Evolutionary conservation across 2,113 vertebrate genomes (phyloP), one percentile per base, ranked within the genome.

Genomic region (Turdus rufiventris): DNA sequence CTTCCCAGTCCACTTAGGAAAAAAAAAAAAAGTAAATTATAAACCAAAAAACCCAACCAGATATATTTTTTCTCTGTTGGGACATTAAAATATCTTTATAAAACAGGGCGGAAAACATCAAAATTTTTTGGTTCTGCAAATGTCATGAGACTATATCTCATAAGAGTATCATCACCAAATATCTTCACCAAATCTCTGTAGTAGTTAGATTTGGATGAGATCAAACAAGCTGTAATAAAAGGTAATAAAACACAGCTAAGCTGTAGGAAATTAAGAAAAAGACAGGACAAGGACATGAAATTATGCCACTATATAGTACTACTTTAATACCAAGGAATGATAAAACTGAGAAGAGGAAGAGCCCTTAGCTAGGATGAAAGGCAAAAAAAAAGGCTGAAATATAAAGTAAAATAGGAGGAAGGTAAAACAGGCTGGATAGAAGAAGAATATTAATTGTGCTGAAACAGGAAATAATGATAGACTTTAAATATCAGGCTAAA

Each of bases 31-130:
- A 26, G 3, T 16, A 60, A 60, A 66, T 81, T 9, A 14, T 50
- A n/a, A 17, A 19, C 17, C 43, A 56, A 25, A 34, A 48, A 20
- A 20, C 14, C 18, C 7, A 17, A 20, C 4, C 9, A 40, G 6
- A 16, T 10, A 13, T n/a, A 56, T 58, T 47, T 20, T 1, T 14
- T 3, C 4, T 50, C 29, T 83, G 5, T 15, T 12, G 1, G 5
- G 3, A 14, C 15, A 77, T 63, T 79, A 72, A 76, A 85, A 33
- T 76, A 50, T n/a, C 10, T 50, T 19, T 51, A 28, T 33, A 45
- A 54, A 78, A 76, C 5, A 16, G 1, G 7, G 1, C 1, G 3
- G 2, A 0, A 3, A 56, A 19, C 8, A 34, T 63, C 5, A 75
- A 51, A 34, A n/a, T 40, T 40, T 61, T 40, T 26, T 62, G 2